Conservation (phyloP, 2,113 vertebrate species). For the Cynocephalus volans region DNA sequence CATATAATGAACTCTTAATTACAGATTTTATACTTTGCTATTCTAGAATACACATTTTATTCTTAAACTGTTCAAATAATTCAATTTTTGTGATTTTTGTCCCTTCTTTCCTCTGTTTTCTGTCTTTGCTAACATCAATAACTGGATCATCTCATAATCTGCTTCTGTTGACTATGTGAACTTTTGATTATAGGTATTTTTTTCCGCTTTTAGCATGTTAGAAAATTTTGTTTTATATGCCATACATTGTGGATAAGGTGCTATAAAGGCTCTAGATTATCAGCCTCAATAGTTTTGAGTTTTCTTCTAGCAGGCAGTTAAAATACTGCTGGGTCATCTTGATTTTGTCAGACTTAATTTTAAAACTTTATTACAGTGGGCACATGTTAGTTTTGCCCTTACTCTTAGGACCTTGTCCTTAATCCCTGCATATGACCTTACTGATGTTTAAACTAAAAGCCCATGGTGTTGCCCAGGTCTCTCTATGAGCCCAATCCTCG, state of each 20-base stretch:
- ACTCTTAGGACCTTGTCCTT: not conserved
- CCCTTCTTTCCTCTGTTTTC: not conserved
- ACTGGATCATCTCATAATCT: not conserved
- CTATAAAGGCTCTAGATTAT: not conserved
- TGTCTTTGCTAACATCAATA: not conserved
- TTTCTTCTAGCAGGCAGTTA: constrained; percentile 36
- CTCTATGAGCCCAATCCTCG: not conserved
- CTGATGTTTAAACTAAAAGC: constrained; percentile 6
- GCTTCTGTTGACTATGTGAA: not conserved
- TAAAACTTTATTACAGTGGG: not conserved
- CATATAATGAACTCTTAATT: not conserved
- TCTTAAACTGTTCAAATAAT: not conserved
- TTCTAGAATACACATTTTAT: not conserved
- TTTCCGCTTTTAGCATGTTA: not conserved
- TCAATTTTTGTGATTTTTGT: not conserved
- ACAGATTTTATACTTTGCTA: constrained; percentile 23
- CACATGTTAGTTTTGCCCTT: not conserved
- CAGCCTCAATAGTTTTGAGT: not conserved
- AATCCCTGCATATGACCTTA: not conserved
- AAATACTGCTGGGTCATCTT: not conserved
- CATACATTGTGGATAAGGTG: not conserved
- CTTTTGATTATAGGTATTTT: constrained; percentile 39
- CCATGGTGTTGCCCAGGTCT: not conserved
- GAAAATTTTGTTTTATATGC: constrained; percentile 27
- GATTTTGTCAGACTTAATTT: constrained; percentile 22